phyloP scores from a whole-genome alignment of 1,140 invertebrate species.

The Macrosteles quadrilineatus region DNA sequence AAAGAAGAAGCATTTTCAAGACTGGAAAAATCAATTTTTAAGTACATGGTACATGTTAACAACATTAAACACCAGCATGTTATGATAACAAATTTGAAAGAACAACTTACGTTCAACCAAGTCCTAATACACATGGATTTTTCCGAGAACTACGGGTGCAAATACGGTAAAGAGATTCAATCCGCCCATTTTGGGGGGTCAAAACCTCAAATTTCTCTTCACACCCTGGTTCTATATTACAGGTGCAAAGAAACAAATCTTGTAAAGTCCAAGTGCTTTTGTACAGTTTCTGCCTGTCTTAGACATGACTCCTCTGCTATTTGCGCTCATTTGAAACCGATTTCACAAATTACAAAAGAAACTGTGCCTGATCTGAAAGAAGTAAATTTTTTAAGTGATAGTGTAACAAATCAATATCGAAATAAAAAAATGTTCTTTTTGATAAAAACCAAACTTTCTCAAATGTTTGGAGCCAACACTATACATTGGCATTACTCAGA shows the following conservation, averaged over 20 bases:
- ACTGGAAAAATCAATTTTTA: not conserved
- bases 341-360: not conserved
- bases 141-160: not conserved
- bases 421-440: constrained; percentile 30
- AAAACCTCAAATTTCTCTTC: not conserved
- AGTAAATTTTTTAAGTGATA: constrained; percentile 39
- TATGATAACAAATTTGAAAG: not conserved
- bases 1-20: not conserved
- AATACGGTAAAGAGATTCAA: too few species aligned
- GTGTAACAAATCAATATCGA: constrained; percentile 37
- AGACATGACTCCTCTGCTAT: constrained; percentile 13
- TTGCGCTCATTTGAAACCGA: constrained; percentile 15
- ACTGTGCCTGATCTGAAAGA: not conserved
- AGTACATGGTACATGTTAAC: not conserved
- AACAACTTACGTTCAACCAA: not conserved
- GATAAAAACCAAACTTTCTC: constrained; percentile 36
- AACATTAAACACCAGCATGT: not conserved
- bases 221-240: not conserved
- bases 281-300: not conserved
- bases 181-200: too few species aligned
- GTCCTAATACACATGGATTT: not conserved
- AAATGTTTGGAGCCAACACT: constrained; percentile 35
- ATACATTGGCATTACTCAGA: constrained; percentile 51
- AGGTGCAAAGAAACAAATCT: not conserved
- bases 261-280: not conserved